Evolutionary conservation across 30 jellyfish, hydroid and myxozoan species (phyloP), one percentile per base, ranked within the genome.

Genomic region (Hydractinia echinata): DNA sequence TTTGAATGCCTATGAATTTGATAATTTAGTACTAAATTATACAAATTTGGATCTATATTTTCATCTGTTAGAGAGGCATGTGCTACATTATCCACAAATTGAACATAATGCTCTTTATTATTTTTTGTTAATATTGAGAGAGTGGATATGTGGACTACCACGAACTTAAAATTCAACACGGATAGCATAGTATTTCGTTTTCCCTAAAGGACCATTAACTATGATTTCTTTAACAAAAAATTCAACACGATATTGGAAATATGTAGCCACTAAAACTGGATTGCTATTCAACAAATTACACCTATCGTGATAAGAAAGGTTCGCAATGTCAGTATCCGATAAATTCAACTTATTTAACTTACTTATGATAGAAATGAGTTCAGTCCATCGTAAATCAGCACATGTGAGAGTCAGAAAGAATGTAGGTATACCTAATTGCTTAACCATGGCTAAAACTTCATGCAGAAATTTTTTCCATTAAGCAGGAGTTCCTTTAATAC

Each of bases 381-480:
- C 80, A 70, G 21, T 6, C 80, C 80, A 70, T 44, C 51, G 54
- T 15, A 70, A 51, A 49, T 70, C 80, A 16, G 80, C 67, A 18
- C 80, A 70, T 30, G 80, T 18, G 21, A 70, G 49, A 5, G 80
- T 70, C 80, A 70, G 21, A 5, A 70, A 70, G 58, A 15, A 70
- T 8, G 83, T 67, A 18, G 88, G 88, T 10, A 80, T 7, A 8
- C 88, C 88, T 66, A 61, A 53, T 72, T 67, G 77, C 19, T 67
- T 67, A 8, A 67, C 77, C 77, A 67, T 67, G 13, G 77, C 77
- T 8, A 67, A 48, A 13, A 67, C 77, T 8, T 67, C 82, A 48
- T n/a, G n/a, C n/a, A n/a, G n/a, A n/a, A n/a, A n/a, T n/a, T n/a
- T n/a, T n/a, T n/a, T n/a, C n/a, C n/a, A n/a, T n/a, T n/a, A n/a